Evolutionary conservation across 2,113 vertebrate genomes (phyloP), one percentile per base, ranked within the genome.

Genomic region (Xenopus laevis): DNA sequence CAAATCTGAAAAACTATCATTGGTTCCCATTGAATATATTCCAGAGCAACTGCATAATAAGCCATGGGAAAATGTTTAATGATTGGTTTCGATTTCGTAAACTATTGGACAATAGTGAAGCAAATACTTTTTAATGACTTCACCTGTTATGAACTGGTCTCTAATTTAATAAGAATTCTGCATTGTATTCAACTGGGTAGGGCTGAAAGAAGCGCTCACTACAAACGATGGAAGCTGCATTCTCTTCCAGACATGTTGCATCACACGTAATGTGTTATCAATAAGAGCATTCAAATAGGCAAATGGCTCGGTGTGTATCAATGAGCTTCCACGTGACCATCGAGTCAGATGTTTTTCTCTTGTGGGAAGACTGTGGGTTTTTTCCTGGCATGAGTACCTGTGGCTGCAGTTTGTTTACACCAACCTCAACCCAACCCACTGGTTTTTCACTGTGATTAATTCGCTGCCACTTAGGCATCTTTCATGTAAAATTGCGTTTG

Each of bases 241-340:
- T 60, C 75, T 80, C 81, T 83, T 71, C 79, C 20, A 81, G 82
- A 82, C 82, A 79, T 78, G 53, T 81, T 87, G 82, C 83, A 3
- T 82, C 85, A 87, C 77, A 70, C 82, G 81, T 78, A 67, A 81
- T 77, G 78, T 77, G 74, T 79, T 81, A 88, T 90, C 88, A 78
- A 86, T 90, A 83, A 87, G 86, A 81, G 77, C 85, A 66, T 83
- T 84, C 82, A 80, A 83, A 73, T 73, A 77, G 81, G 79, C 81
- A 84, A 86, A 88, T 87, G 77, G 16, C 79, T 81, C 87, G 80
- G 79, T 79, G 77, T 78, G 81, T 82, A 69, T 61, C 78, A 87
- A 82, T 85, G 84, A 86, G 89, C 85, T 83, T 79, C 70, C 80
- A 71, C 87, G 85, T 84, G 87, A 81, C 85, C 86, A 82, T 86